These are phyloP conservation scores for Onychomys torridus DNA, from an alignment of 2,797 vertebrate genomes.

Conservation along the genomic window DNA sequence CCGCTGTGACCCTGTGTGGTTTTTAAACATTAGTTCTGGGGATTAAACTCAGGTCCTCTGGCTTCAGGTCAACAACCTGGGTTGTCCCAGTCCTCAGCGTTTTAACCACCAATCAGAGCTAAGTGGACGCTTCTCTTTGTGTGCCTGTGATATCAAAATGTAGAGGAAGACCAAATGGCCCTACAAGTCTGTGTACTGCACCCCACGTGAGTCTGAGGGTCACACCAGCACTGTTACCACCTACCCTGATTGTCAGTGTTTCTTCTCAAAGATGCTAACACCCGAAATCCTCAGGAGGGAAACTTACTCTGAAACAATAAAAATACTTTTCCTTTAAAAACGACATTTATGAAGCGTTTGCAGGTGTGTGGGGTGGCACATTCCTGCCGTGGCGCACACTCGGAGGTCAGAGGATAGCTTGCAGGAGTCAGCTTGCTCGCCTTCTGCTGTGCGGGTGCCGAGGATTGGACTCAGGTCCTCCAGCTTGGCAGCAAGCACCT, in stretches of 20 bases:
- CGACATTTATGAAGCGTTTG: neutral
- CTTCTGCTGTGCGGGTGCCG: neutral
- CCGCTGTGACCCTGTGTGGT: neutral
- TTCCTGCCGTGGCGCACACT: no score
- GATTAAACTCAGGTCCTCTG: neutral
- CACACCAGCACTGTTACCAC: accelerated
- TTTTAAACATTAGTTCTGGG: neutral
- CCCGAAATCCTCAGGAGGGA: neutral
- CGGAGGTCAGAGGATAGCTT: neutral
- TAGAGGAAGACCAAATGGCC: neutral
- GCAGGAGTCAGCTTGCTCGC: neutral
- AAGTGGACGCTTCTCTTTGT: neutral
- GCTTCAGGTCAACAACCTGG: neutral
- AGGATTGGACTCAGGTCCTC: neutral
- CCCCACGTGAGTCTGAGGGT: neutral
- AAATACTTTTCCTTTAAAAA: neutral
- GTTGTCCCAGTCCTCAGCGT: neutral
- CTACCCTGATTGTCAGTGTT: neutral
- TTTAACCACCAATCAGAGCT: neutral
- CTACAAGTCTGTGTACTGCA: neutral
- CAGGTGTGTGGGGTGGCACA: neutral
- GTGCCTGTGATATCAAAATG: neutral
- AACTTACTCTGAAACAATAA: neutral
- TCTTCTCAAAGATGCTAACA: neutral
- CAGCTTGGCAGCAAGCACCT: neutral